A percentile compares a stretch with the other conserved stretches of the same genome.
Evolutionary conservation across 2,888 invertebrate genomes (phyloP).

Genomic region (Anorthoa munda): DNA sequence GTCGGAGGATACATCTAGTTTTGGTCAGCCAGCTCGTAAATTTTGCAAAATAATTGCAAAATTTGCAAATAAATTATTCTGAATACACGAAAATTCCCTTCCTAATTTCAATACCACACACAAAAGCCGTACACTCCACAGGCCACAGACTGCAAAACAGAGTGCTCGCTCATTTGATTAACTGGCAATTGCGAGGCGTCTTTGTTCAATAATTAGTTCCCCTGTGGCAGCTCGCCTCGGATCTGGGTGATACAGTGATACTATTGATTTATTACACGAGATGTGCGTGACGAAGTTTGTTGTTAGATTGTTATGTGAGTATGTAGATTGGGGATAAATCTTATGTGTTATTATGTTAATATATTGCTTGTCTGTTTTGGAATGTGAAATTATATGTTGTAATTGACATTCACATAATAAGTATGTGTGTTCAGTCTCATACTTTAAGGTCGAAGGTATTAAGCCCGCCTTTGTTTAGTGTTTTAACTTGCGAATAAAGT

Average conservation of each 20-base stretch:
- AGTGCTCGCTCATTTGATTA: constrained; percentile 51
- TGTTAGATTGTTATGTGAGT: constrained; percentile 3
- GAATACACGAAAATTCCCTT: not conserved
- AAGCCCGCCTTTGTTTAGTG: too few relatives aligned
- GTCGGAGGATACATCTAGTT: too few relatives aligned
- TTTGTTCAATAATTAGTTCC: constrained; percentile 56
- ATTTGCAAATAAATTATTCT: too few relatives aligned
- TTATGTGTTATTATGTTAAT: constrained; percentile 15
- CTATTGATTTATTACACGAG: constrained; percentile 49
- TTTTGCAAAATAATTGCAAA: too few relatives aligned
- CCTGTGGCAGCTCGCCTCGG: constrained; percentile 36
- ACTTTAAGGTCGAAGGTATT: too few relatives aligned
- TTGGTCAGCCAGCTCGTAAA: too few relatives aligned
- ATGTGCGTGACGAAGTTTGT: constrained; percentile 21
- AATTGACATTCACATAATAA: not conserved
- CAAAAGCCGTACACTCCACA: constrained; percentile 17
- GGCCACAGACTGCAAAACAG: constrained; percentile 32
- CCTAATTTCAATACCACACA: constrained; percentile 16
- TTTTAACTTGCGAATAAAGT: too few relatives aligned
- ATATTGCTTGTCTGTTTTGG: not conserved
- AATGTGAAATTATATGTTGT: not conserved
- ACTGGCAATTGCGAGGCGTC: constrained; percentile 44
- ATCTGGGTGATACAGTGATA: constrained; percentile 22
- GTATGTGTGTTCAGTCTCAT: not conserved
- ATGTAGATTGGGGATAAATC: constrained; percentile 32